phyloP scores from a whole-genome alignment of 1,140 invertebrate species.

The Polypedilum pembai region DNA sequence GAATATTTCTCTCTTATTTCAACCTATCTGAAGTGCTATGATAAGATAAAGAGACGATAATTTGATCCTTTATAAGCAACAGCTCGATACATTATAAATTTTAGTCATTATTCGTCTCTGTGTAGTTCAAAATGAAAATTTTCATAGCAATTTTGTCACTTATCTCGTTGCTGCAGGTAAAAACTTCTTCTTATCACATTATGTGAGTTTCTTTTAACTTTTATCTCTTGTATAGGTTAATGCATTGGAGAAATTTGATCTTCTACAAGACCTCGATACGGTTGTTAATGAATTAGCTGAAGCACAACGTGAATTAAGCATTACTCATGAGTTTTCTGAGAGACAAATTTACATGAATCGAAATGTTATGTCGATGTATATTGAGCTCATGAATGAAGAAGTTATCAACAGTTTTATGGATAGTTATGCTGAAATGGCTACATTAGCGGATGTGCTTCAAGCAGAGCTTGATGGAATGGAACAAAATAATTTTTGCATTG shows the following conservation, averaged over 20 bases:
- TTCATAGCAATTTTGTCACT: background rate
- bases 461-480: background rate
- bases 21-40: background rate
- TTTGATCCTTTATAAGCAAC: constrained; percentile 2
- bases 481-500: background rate
- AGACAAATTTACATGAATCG: background rate
- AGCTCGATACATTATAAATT: background rate
- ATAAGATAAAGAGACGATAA: background rate
- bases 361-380: background rate
- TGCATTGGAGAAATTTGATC: background rate
- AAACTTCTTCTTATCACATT: background rate
- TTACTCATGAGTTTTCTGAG: background rate
- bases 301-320: background rate
- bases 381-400: background rate
- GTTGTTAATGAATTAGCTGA: background rate
- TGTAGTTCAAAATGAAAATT: background rate
- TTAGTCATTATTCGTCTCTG: background rate
- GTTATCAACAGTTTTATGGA: background rate
- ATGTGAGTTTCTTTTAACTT: background rate
- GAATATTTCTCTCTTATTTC: background rate
- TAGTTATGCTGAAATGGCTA: background rate
- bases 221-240: background rate
- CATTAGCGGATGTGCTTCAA: background rate
- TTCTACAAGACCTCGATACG: background rate
- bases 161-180: background rate